These are phyloP conservation scores for Drosophila tani DNA, from an alignment of 1,140 invertebrate species.

Conservation along the genomic window DNA sequence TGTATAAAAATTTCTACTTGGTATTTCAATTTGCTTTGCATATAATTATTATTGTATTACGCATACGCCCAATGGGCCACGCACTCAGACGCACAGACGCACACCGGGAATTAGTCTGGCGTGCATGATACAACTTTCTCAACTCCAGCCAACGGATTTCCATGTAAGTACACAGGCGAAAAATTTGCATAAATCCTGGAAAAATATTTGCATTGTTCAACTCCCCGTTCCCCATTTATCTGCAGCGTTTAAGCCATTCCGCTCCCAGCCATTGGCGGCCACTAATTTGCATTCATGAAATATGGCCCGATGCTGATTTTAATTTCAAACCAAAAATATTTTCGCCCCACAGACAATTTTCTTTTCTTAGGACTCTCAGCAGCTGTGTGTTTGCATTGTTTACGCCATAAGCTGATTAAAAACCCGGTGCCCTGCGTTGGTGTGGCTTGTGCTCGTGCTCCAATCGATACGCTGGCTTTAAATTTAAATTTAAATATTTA, in stretches of 20 bases:
- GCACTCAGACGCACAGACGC: background rate
- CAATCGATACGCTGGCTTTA: slow-evolving; percentile 3
- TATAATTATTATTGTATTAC: slow-evolving; percentile 62
- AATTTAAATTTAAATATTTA: slow-evolving; percentile 29
- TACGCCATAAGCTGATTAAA: slow-evolving; percentile 18
- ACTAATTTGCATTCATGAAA: slow-evolving; percentile 65
- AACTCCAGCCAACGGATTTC: slow-evolving; percentile 27
- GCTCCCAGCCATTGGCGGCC: slow-evolving; percentile 30
- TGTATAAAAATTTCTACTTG: slow-evolving; percentile 39
- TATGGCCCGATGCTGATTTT: slow-evolving; percentile 33
- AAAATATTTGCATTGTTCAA: slow-evolving; percentile 66
- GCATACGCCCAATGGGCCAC: slow-evolving; percentile 31
- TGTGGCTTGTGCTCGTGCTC: background rate
- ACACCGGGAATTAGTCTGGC: slow-evolving; percentile 44
- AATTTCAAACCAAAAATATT: slow-evolving; percentile 29
- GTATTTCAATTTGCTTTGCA: slow-evolving; percentile 63
- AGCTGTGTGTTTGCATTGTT: slow-evolving; percentile 22
- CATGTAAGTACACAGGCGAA: slow-evolving; percentile 42
- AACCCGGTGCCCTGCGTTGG: background rate
- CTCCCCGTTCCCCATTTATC: slow-evolving; percentile 11
- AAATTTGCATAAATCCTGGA: slow-evolving; percentile 74
- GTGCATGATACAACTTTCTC: slow-evolving; percentile 45
- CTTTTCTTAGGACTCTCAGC: slow-evolving; percentile 24
- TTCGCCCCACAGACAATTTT: slow-evolving; percentile 5
- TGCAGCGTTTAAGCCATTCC: slow-evolving; percentile 23